Percentiles rank a stretch among this genome's conserved stretches.
These are phyloP conservation scores for Monarcha castaneiventris DNA, from an alignment of 2,113 vertebrate species.

Conservation along the genomic window DNA sequence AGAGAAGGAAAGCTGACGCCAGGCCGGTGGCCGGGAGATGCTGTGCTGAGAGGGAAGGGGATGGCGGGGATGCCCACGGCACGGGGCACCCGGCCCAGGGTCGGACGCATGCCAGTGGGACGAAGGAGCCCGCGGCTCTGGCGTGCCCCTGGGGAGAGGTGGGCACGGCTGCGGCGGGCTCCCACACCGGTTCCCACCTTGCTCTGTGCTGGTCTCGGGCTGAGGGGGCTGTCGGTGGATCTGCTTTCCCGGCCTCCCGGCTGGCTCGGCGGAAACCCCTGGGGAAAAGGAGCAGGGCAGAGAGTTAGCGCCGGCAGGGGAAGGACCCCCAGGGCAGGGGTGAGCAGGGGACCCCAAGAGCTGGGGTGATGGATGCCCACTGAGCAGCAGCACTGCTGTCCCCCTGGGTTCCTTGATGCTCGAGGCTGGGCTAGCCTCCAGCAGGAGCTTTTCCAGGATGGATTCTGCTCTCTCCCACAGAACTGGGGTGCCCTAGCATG, in stretches of 20 bases:
- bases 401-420: neutral
- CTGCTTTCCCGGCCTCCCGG: conserved; percentile 91
- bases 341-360: neutral
- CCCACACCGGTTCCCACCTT: conserved; percentile 87
- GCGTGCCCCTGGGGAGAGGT: neutral
- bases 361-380: neutral
- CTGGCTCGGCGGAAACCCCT: conserved; percentile 79
- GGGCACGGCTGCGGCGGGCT: conserved; percentile 59
- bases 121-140: conserved; percentile 13
- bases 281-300: conserved; percentile 76
- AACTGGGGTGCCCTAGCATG: fast-evolving
- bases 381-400: neutral
- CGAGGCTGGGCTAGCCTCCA: neutral
- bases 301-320: conserved; percentile 53
- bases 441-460: neutral
- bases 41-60: neutral
- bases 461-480: neutral
- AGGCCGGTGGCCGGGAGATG: neutral
- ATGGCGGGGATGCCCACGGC: neutral
- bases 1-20: conserved; percentile 19
- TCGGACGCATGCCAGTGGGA: conserved; percentile 42
- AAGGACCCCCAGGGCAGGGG: neutral
- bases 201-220: conserved; percentile 84
- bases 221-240: conserved; percentile 82
- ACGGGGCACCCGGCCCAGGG: neutral